Evolutionary conservation across 2,113 vertebrate species (phyloP).

Genomic region (Urocynchramus pylzowi): DNA sequence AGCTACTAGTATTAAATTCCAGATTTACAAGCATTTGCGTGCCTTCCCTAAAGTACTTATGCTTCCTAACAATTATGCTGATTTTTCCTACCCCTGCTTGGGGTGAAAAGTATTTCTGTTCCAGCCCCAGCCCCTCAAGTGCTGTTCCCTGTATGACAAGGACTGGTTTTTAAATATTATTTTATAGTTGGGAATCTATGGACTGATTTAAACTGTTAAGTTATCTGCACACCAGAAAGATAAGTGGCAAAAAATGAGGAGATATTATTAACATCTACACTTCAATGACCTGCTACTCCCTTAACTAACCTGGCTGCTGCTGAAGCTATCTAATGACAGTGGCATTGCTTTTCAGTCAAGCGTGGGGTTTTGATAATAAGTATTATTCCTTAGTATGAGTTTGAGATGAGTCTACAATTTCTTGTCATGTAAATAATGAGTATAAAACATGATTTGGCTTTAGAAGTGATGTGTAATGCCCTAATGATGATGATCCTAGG

Average conservation of each 20-base stretch:
- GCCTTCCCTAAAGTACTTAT: not conserved
- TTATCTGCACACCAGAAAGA: not conserved
- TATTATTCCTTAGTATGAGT: not conserved
- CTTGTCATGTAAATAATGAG: not conserved
- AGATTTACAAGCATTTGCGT: not conserved
- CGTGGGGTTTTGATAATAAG: not conserved
- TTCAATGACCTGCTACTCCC: not conserved
- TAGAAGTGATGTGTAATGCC: not conserved
- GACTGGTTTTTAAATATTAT: not conserved
- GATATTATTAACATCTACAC: fast-evolving
- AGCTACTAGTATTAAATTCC: not conserved
- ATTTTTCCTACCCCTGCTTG: not conserved
- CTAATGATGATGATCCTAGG: not conserved
- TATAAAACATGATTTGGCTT: not conserved
- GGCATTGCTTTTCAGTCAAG: not conserved
- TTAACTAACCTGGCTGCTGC: not conserved
- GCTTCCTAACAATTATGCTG: not conserved
- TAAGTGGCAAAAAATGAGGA: not conserved
- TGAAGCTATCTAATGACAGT: not conserved
- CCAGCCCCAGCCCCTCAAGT: not conserved
- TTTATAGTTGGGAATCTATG: not conserved
- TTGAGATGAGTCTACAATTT: not conserved
- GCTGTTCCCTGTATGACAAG: not conserved
- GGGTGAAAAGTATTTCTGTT: not conserved
- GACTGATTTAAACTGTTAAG: not conserved